Conservation (phyloP, 2,888 invertebrate genomes). For the Acleris literana region DNA sequence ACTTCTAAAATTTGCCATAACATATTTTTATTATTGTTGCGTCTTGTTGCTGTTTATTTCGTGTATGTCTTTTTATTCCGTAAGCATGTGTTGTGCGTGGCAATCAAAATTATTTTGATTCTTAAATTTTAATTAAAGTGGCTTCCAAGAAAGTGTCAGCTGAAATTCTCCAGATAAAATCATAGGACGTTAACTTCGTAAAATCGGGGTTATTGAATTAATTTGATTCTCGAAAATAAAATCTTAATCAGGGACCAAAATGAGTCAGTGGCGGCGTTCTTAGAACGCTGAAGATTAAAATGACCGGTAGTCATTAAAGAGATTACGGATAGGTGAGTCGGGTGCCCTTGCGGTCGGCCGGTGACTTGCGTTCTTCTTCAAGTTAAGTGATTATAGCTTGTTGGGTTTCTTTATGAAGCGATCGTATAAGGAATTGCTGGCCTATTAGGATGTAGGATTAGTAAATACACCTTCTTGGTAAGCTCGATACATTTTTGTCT, state of each 20-base stretch:
- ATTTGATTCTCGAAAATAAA: conserved; percentile 22
- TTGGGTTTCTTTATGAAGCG: no score
- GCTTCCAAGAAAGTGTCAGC: conserved; percentile 15
- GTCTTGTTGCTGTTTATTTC: no score
- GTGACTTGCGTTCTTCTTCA: not conserved
- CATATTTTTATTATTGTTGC: no score
- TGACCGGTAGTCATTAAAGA: conserved; percentile 69
- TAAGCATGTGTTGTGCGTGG: no score
- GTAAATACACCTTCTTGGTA: no score
- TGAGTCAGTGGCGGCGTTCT: conserved; percentile 30
- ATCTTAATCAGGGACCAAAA: conserved; percentile 23
- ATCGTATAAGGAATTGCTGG: no score
- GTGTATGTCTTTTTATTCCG: no score
- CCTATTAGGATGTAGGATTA: no score
- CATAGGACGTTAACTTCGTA: not conserved
- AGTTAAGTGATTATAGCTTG: not conserved
- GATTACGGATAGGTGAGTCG: conserved; percentile 44
- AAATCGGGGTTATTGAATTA: not conserved
- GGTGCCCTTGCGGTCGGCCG: conserved; percentile 15
- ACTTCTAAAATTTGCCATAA: no score
- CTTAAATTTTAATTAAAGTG: no score
- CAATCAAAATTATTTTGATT: no score
- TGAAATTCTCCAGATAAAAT: not conserved
- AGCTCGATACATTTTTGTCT: no score
- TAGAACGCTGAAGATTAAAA: conserved; percentile 41